Base-by-base conservation (phyloP, 2,888 invertebrate genomes). In the Nymphalis polychloros region DNA sequence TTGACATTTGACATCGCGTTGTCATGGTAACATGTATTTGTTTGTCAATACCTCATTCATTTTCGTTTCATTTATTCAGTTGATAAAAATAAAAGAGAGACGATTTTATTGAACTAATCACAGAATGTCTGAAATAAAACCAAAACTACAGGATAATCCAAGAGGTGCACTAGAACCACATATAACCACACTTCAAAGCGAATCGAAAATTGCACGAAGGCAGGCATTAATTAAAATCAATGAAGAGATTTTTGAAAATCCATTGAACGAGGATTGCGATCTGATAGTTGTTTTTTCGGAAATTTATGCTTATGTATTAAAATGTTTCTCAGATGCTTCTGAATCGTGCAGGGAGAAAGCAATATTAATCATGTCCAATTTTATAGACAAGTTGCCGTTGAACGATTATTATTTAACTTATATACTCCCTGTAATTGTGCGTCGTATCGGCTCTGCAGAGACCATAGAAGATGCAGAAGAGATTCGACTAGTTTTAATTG, bases 401-500 rank as follows among this genome's bases (percentile, higher is more conserved):
- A 94, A 95, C 73, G 96, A 96, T 75, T 96, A 95, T 72, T 95
- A 96, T 82, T 89, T 97, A 63, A 94, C 95, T 0, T 96, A 96
- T 74, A 89, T 97, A 19, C 89, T 98, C 48, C 96, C 97, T 1
- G 94, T 96, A 1, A 82, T 98, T 70, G 94, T 95, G 0, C 95
- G 96, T 76, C 94, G 97, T 70, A 94, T 98, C 73, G 97, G 97
- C 0, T 94, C 95, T 66, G 94, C 95, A 50, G 97, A 97, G 83
- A 93, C 96, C 0, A 82, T 94, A 2, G 94, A 94, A 76, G 90
- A 93, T 48, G 92, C 92, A 0, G 98, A 98, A 88, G 98, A 98
- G 93, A 93, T 98, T 55, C 94, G 98, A 35, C 83, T 97, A 16
- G 88, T 94, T 52, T 91, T 96, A 63, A 85, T 97, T 0, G 82